A percentile compares a stretch with the other conserved stretches of the same genome.
Conservation (phyloP, 2,113 vertebrate genomes). For the Ibidorhyncha struthersii region DNA sequence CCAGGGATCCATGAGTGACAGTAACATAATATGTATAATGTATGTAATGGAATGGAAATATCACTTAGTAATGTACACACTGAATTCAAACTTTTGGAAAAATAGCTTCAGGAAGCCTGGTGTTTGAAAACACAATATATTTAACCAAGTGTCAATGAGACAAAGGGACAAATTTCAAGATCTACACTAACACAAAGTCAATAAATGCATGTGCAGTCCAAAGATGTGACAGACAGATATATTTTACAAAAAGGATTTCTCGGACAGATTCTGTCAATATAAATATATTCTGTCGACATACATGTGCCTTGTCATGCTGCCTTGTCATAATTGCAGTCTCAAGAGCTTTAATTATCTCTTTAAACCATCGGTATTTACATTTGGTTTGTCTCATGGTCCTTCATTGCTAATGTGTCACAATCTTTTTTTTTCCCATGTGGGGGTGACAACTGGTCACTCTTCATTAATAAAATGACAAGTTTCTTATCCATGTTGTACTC, state of each 20-base stretch:
- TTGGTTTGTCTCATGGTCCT: conserved; percentile 78
- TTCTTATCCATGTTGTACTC: conserved; percentile 39
- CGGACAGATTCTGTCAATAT: conserved; percentile 79
- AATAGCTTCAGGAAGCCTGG: not conserved
- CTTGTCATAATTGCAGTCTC: conserved; percentile 82
- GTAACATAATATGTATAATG: not conserved
- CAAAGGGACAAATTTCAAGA: conserved; percentile 46
- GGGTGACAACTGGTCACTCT: conserved; percentile 81
- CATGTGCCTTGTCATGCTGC: conserved; percentile 73
- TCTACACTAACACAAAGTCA: conserved; percentile 71
- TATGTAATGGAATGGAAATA: not conserved
- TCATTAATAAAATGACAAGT: conserved; percentile 82
- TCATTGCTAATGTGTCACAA: conserved; percentile 75
- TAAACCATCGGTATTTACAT: conserved; percentile 81
- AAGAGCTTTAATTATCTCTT: conserved; percentile 86
- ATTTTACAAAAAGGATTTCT: conserved; percentile 69
- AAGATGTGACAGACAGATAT: conserved; percentile 75
- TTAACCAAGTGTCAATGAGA: conserved; percentile 58
- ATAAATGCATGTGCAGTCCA: conserved; percentile 71
- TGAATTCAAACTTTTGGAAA: not conserved
- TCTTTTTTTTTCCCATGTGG: conserved; percentile 67
- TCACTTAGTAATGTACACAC: not conserved
- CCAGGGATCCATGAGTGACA: not conserved
- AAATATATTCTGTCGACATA: conserved; percentile 79
- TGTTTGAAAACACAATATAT: conserved; percentile 6